These are phyloP conservation scores for Petrocephalus zakoni DNA, from an alignment of 2,113 vertebrate species.

Conservation along the genomic window DNA sequence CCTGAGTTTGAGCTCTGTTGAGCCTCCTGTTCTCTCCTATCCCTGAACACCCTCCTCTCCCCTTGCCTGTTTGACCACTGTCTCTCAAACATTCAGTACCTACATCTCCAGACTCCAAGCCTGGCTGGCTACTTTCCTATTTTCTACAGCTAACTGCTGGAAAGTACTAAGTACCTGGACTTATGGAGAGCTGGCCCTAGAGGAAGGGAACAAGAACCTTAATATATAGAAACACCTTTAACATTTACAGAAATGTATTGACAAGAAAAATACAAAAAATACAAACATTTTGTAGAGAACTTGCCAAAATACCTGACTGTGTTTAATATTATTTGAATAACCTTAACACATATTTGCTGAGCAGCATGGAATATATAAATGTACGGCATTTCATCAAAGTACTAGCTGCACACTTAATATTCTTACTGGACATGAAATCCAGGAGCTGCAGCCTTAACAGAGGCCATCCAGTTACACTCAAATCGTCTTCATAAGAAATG, in stretches of 20 bases:
- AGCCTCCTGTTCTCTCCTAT: neutral
- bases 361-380: neutral
- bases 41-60: neutral
- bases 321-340: neutral
- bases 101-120: neutral
- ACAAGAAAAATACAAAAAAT: neutral
- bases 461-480: neutral
- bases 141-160: neutral
- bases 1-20: neutral
- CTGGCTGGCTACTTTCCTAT: neutral
- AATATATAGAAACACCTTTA: neutral
- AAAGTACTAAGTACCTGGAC: neutral
- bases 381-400: neutral
- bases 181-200: neutral
- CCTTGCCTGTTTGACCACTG: neutral
- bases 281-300: neutral
- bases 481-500: slow-evolving; percentile 13
- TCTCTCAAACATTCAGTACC: neutral
- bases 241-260: neutral
- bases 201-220: neutral
- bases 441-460: neutral
- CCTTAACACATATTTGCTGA: neutral
- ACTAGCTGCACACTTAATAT: neutral
- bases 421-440: neutral
- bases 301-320: neutral